Percentiles rank a stretch among this genome's conserved stretches.
phyloP scores from a whole-genome alignment of 2,113 vertebrate species.

The Calyptomena viridis region DNA sequence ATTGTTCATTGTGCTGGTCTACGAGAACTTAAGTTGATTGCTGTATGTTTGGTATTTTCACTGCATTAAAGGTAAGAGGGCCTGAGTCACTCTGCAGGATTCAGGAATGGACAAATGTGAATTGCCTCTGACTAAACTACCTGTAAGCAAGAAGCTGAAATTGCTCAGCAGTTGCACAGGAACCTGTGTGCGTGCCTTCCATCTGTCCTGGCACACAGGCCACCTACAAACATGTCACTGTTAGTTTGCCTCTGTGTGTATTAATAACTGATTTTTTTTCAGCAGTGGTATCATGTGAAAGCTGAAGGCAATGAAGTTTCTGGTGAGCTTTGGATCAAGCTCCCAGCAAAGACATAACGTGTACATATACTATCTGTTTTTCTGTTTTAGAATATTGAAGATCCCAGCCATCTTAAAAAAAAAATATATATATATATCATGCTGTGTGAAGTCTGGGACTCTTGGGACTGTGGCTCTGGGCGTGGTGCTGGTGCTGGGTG shows the following conservation, averaged over 20 bases:
- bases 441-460: neutral
- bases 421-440: neutral
- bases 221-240: neutral
- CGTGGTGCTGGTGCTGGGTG: neutral
- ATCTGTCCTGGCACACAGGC: neutral
- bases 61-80: neutral
- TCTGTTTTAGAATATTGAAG: neutral
- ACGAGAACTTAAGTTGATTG: neutral
- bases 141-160: neutral
- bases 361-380: neutral
- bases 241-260: neutral
- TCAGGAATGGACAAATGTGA: neutral
- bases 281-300: neutral
- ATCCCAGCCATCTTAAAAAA: neutral
- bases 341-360: neutral
- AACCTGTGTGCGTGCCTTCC: neutral
- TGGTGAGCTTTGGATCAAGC: neutral
- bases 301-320: neutral
- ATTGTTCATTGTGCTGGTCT: neutral
- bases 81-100: neutral
- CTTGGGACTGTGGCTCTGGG: neutral
- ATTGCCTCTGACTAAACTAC: neutral
- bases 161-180: neutral
- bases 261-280: neutral
- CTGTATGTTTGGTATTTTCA: neutral